Evolutionary conservation across 2,113 vertebrate species (phyloP), one percentile per base, ranked within the genome.

Genomic region (Lampris megalopsis): DNA sequence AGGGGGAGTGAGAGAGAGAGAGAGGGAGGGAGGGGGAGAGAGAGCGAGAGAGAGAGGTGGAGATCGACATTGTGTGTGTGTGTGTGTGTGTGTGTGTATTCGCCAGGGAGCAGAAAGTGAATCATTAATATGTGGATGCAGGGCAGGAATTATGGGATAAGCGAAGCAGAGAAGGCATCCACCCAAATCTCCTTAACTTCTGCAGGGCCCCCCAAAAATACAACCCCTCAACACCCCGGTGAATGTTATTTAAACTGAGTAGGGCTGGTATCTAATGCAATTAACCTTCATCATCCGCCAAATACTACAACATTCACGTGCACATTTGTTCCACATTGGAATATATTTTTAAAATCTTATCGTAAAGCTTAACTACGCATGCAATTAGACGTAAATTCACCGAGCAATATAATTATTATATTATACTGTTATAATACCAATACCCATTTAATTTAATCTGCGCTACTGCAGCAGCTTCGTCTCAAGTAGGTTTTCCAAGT

Each of bases 91-190:
- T 69, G 36, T 10, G 48, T 58, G 52, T 61, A 40, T 49, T 2
- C 35, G 38, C 53, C 45, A 8, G 69, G 10, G 57, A 61, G 7
- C 7, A 68, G 63, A 63, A 13, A 37, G 36, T 73, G 61, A 78
- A 71, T 81, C 79, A 81, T 77, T 64, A 83, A 67, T n/a, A 52
- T 53, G 75, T 61, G 48, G 66, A 77, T 66, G 49, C 48, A 65
- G 47, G 64, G 74, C 58, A 79, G 58, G 78, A 87, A 74, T 71
- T 75, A 84, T 62, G 11, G 71, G 73, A 68, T 61, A 74, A 71
- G 48, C 68, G 5, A 63, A 62, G 59, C 2, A 56, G n/a, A 47
- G 67, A 57, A 62, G 37, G 59, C 54, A 71, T 61, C 45, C 5
- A 79, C 6, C 70, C 57, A 71, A 79, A 87, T 83, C 60, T 78